Evolutionary conservation across 2,888 invertebrate species (phyloP).

Genomic region (Trissolcus japonicus): DNA sequence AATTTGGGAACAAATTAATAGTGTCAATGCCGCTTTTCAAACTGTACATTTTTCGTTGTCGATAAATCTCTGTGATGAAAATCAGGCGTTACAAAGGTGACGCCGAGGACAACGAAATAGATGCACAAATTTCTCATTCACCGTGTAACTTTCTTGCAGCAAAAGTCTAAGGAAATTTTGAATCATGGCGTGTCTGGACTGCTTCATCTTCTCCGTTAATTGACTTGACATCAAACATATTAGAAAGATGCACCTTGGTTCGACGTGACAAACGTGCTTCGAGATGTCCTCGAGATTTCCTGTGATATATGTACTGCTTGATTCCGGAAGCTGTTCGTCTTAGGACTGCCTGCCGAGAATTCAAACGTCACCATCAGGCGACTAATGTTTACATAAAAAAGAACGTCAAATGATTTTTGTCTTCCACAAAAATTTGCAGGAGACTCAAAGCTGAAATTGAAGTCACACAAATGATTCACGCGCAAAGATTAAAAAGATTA

Average conservation of each 20-base stretch:
- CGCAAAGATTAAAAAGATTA: too few species aligned
- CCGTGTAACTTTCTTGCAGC: slow-evolving; percentile 34
- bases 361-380: slow-evolving; percentile 44
- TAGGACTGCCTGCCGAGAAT: slow-evolving; percentile 43
- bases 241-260: slow-evolving; percentile 20
- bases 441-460: too few species aligned
- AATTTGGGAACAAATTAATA: not conserved
- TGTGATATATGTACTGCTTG: slow-evolving; percentile 69
- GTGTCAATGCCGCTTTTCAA: too few species aligned
- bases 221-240: slow-evolving; percentile 62
- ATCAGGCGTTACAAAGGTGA: not conserved
- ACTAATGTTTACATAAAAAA: slow-evolving; percentile 16
- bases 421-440: too few species aligned
- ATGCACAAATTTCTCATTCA: slow-evolving; percentile 26
- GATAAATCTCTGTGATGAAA: not conserved
- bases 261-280: slow-evolving; percentile 33
- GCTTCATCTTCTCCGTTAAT: slow-evolving; percentile 66
- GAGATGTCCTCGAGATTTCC: slow-evolving; percentile 58
- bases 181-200: slow-evolving; percentile 59
- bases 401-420: too few species aligned
- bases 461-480: too few species aligned
- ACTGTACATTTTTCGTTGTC: too few species aligned
- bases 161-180: slow-evolving; percentile 62
- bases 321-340: slow-evolving; percentile 75
- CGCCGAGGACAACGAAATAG: not conserved